A percentile compares a stretch with the other conserved stretches of the same genome.
These are phyloP conservation scores for Phasianus colchicus DNA, from an alignment of 2,113 vertebrate genomes.

Conservation along the genomic window DNA sequence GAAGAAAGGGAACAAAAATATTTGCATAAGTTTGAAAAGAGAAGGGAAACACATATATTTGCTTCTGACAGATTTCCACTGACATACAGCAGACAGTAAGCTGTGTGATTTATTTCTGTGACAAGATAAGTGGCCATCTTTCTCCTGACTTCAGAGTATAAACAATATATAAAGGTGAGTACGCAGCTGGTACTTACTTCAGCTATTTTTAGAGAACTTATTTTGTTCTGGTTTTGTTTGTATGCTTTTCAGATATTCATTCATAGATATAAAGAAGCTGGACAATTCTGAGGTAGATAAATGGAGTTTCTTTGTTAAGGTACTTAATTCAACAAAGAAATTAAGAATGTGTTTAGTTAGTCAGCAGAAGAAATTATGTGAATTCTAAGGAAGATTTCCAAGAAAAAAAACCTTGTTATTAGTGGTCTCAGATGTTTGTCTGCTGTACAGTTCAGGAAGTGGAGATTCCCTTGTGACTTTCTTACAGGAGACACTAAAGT, in stretches of 20 bases:
- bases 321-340: neutral
- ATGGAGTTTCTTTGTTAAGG: neutral
- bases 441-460: neutral
- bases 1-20: neutral
- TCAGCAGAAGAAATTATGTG: neutral
- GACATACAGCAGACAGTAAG: neutral
- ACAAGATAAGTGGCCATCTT: neutral
- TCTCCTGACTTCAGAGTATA: neutral
- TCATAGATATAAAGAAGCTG: neutral
- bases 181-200: neutral
- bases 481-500: neutral
- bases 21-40: neutral
- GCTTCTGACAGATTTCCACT: neutral
- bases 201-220: neutral
- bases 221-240: neutral
- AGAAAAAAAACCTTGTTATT: neutral
- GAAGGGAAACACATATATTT: neutral
- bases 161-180: accelerated
- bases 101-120: neutral
- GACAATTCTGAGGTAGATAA: neutral
- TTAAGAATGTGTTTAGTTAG: neutral
- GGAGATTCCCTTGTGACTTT: neutral
- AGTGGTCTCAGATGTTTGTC: neutral
- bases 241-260: neutral
- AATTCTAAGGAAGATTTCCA: neutral